Conservation (phyloP, 64 coral and sea anemone genomes). For the Pachyseris speciosa region DNA sequence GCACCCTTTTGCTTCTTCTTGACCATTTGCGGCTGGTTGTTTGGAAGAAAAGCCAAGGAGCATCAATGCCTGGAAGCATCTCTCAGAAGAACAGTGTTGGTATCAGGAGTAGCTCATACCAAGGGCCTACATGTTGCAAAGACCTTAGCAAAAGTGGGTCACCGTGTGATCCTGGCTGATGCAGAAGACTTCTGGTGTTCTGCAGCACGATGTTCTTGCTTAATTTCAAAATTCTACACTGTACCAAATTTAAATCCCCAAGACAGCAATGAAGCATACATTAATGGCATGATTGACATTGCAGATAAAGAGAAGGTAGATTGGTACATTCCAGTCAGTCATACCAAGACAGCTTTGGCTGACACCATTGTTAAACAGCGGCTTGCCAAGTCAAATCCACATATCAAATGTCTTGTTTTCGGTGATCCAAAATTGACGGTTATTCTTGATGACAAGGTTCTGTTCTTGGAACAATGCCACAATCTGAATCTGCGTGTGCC, state of each 20-base stretch:
- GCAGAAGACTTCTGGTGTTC: conserved; percentile 21
- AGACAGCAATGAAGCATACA: conserved; percentile 34
- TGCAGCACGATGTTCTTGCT: conserved; percentile 51
- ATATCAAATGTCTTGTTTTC: conserved; percentile 52
- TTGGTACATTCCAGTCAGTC: conserved; percentile 76
- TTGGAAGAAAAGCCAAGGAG: neutral
- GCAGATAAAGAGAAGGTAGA: conserved; percentile 61
- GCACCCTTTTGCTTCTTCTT: conserved; percentile 28
- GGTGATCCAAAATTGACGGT: conserved; percentile 32
- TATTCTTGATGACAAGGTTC: conserved; percentile 44
- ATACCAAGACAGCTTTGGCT: conserved; percentile 11
- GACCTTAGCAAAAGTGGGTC: conserved; percentile 49
- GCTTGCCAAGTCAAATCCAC: conserved; percentile 20
- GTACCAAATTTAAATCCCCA: conserved; percentile 38
- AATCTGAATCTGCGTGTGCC: conserved; percentile 31
- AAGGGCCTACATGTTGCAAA: conserved; percentile 44
- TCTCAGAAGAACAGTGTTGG: conserved; percentile 55
- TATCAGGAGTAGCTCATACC: conserved; percentile 28
- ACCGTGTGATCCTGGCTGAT: conserved; percentile 53
- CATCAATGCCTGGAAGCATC: neutral
- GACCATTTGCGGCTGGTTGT: conserved; percentile 15
- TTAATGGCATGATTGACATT: conserved; percentile 53
- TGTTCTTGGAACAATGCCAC: conserved; percentile 40
- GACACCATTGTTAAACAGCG: conserved; percentile 44
- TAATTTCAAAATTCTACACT: conserved; percentile 23